Base-by-base conservation (phyloP, 1,140 invertebrate genomes). In the Drosophila pruinosa region DNA sequence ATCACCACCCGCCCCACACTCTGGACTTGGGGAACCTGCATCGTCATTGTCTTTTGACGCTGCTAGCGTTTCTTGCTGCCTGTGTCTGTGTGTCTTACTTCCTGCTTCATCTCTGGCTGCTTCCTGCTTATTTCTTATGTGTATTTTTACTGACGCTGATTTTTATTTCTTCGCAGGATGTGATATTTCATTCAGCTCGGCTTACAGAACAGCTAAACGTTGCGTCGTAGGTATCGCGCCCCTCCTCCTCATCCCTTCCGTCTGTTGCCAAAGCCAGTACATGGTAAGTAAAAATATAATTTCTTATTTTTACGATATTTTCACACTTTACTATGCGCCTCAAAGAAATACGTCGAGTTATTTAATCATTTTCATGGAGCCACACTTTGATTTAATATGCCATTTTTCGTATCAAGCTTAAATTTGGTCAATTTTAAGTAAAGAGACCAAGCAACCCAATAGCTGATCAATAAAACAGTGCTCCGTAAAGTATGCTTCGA, bases 121-220 rank as follows among this genome's bases (percentile, higher is more conserved):
- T 81, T 86, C 81, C 77, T 80, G 61, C 67, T 61, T 62, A 36
- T 59, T 68, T 57, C 76, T 76, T 83, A 85, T 83, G 73, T 80
- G 63, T 79, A 63, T 80, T 86, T 85, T 81, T 80, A 77, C 77
- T 72, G 63, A 77, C 81, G 80, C 72, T 85, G 80, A 85, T 86
- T 85, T 85, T 85, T 85, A 86, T 85, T 86, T 85, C 76, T 77
- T 79, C 47, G 61, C 80, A 86, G 80, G 80, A 85, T 85, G 81
- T 86, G 77, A 85, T 83, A 83, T 83, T 83, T 86, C 80, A 83
- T 86, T 86, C 72, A 85, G 71, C 59, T 72, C 70, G 38, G 76
- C 76, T 75, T 54, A 71, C 77, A 70, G 58, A 75, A 56, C 58
- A 79, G 45, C 78, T 81, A 78, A 81, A 83, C 72, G 78, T 67